phyloP scores from a whole-genome alignment of 2,113 vertebrate species.

The Sylvia atricapilla region DNA sequence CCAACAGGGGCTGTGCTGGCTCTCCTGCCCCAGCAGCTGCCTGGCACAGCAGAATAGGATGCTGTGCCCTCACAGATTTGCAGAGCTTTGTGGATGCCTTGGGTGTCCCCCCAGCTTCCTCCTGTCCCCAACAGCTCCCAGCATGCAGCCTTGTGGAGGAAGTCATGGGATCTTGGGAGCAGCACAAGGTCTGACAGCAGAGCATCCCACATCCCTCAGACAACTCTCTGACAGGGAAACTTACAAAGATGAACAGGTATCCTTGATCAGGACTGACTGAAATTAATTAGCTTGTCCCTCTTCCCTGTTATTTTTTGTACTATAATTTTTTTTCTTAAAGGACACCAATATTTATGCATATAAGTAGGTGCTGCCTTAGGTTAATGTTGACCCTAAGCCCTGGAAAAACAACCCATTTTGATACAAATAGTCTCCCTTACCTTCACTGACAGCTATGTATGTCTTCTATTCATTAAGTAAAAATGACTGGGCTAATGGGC shows the following conservation, averaged over 20 bases:
- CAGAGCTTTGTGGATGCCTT: background rate
- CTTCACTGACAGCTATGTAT: background rate
- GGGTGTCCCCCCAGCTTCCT: background rate
- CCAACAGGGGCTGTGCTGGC: rapidly evolving
- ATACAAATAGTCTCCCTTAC: background rate
- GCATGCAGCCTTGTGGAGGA: rapidly evolving
- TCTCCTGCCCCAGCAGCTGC: background rate
- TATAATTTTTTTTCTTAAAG: background rate
- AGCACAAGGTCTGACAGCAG: background rate
- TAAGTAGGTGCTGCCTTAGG: background rate
- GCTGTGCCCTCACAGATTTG: rapidly evolving
- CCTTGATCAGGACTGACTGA: background rate
- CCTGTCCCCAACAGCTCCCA: background rate
- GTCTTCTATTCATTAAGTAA: background rate
- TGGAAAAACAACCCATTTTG: background rate
- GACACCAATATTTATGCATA: background rate
- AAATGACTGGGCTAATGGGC: background rate
- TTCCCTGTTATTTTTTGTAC: background rate
- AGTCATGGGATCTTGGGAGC: background rate
- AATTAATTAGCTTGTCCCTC: background rate
- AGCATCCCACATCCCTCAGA: background rate
- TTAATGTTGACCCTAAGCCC: background rate
- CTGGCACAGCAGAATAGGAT: background rate
- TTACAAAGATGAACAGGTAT: background rate
- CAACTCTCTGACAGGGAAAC: background rate